Conservation (phyloP, 1,140 invertebrate species). For the Drosophila kurseongensis region DNA sequence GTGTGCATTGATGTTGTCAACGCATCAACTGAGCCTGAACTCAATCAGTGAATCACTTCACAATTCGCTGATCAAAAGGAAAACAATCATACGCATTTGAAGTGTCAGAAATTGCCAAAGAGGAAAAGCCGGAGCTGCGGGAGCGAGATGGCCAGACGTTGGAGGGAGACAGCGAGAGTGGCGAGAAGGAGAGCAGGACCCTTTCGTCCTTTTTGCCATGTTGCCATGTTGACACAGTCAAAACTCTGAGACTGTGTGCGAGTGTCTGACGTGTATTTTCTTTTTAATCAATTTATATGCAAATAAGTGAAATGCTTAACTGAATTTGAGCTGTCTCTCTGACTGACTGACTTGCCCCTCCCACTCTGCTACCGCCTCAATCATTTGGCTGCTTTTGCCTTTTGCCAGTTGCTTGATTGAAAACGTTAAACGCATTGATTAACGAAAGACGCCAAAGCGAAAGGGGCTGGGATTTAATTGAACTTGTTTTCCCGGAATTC, state of each 20-base stretch:
- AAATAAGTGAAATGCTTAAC: conserved; percentile 83
- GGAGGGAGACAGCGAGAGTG: conserved; percentile 6
- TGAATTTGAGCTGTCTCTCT: conserved; percentile 74
- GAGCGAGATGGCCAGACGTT: conserved; percentile 1
- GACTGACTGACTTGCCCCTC: conserved; percentile 22
- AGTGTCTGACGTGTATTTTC: conserved; percentile 72
- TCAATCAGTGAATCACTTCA: conserved; percentile 83
- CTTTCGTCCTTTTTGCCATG: conserved; percentile 61
- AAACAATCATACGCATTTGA: conserved; percentile 83
- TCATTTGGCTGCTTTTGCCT: conserved; percentile 38
- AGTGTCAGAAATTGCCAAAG: conserved; percentile 80
- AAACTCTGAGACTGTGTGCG: conserved; percentile 51
- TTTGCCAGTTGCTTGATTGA: conserved; percentile 75
- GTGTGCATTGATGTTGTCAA: conserved; percentile 73
- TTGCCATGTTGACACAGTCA: conserved; percentile 72
- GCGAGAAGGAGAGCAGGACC: conserved; percentile 41
- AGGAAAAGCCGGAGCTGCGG: conserved; percentile 6
- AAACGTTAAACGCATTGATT: conserved; percentile 82
- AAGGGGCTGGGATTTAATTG: conserved; percentile 69
- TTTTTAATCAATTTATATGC: conserved; percentile 84
- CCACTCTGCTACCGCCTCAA: background rate
- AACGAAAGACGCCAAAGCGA: conserved; percentile 44
- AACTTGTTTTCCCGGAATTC: conserved; percentile 74
- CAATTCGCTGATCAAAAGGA: conserved; percentile 82
- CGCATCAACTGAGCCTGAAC: conserved; percentile 78